Conservation (phyloP, 2,113 vertebrate species). For the Myrmecophaga tridactyla region DNA sequence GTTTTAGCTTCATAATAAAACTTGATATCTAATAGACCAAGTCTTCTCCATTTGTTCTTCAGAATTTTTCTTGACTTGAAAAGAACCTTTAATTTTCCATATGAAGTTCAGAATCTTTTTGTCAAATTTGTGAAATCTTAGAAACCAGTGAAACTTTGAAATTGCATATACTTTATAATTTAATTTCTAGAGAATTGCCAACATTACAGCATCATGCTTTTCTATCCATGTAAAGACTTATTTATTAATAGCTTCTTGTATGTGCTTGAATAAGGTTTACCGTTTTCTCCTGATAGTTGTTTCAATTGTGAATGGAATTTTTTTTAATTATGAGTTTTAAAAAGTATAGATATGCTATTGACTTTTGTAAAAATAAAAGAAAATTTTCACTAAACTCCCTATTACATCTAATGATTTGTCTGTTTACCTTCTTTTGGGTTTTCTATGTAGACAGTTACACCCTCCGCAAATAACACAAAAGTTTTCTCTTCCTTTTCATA, state of each 20-base stretch:
- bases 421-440: not conserved
- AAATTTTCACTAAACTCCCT: not conserved
- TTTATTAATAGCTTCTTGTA: not conserved
- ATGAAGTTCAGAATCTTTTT: not conserved
- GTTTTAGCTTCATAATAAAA: too few relatives aligned
- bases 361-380: not conserved
- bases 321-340: not conserved
- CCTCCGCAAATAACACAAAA: not conserved
- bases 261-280: not conserved
- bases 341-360: not conserved
- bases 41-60: not conserved
- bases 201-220: not conserved
- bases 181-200: not conserved
- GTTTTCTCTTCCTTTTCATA: not conserved
- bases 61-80: not conserved
- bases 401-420: not conserved
- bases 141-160: not conserved
- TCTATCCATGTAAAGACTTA: not conserved
- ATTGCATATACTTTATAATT: not conserved
- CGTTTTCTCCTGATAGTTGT: not conserved
- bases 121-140: not conserved
- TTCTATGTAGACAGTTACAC: not conserved
- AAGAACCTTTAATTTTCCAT: not conserved
- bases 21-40: too few relatives aligned
- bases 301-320: not conserved